phyloP scores from a whole-genome alignment of 1,140 invertebrate species.

The Hirudo medicinalis region DNA sequence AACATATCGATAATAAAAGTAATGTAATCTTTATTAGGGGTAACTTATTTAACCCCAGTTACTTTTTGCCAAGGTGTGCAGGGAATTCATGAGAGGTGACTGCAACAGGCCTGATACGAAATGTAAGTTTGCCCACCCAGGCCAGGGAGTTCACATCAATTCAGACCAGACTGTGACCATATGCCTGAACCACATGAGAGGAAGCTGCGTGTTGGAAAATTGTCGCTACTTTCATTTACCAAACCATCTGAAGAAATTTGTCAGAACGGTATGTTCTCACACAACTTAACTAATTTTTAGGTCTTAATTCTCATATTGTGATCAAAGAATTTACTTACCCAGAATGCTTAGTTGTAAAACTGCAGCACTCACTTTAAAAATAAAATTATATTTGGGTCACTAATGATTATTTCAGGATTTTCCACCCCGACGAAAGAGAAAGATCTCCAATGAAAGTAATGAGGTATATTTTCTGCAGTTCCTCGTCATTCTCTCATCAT shows the following conservation, averaged over 20 bases:
- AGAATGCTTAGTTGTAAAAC: too few species aligned
- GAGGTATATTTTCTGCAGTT: too few species aligned
- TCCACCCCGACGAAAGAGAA: too few species aligned
- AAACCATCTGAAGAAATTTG: not conserved
- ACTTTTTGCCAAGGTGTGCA: not conserved
- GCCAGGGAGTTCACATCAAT: not conserved
- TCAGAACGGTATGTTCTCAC: not conserved
- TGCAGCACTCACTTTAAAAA: too few species aligned
- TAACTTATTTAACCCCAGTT: not conserved
- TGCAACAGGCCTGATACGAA: not conserved
- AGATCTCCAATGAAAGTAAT: too few species aligned
- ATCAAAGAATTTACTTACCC: too few species aligned
- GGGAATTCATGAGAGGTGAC: not conserved
- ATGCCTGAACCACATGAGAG: slow-evolving; percentile 1
- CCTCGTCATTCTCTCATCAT: too few species aligned
- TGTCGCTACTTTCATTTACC: slow-evolving; percentile 4
- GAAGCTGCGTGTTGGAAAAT: not conserved
- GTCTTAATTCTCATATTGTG: not conserved
- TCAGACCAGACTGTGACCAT: not conserved
- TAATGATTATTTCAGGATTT: too few species aligned
- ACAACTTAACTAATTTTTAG: not conserved
- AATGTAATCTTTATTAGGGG: not conserved
- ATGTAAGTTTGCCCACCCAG: not conserved
- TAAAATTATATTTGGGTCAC: too few species aligned
- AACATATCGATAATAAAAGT: too few species aligned